Base-by-base conservation (phyloP, 1,140 invertebrate genomes). In the Pseudomyrmex cubaensis region DNA sequence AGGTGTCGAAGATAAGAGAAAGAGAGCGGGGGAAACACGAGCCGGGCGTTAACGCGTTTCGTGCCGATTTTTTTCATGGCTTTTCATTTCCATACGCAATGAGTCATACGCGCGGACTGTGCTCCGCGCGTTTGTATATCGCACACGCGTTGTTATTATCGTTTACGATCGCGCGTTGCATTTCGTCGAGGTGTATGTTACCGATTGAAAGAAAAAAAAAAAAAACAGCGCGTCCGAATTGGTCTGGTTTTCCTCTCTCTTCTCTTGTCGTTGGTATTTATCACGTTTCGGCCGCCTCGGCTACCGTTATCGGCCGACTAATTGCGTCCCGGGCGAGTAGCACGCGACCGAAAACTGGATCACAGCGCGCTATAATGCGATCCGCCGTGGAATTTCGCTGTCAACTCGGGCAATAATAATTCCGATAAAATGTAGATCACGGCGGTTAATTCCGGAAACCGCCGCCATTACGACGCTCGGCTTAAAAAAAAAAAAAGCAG, bases 321-420 rank as follows among this genome's bases (percentile, higher is more conserved):
- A 80, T 80, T 80, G 76, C 54, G 76, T 59, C 54, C 54, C 64
- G 44, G 22, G 56, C 76, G 44, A 70, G 20, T n/a, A n/a, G n/a
- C 76, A 80, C 76, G 76, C 76, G 76, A 78, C 54, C 76, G 20
- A 59, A 80, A 80, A 80, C 56, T 80, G 76, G 76, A 70, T 80
- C 76, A 35, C 35, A 70, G 54, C 74, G 59, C 73, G 46, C 48
- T 25, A 25, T 52, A 52, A 64, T 52, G 61, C 54, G 12, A 61
- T 80, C 54, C 20, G 44, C 15, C 44, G 52, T 70, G 76, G 54
- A 80, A 80, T 80, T 80, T 70, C 22, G 22, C 17, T 57, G 76
- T 78, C 52, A 57, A 48, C 35, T 20, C 13, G 25, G 66, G 20
- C 10, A 35, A 80, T 59, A 35, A 80, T 59, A 48, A 59, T 72